These are phyloP conservation scores for Troides aeacus DNA, from an alignment of 2,888 invertebrate genomes.

Conservation along the genomic window DNA sequence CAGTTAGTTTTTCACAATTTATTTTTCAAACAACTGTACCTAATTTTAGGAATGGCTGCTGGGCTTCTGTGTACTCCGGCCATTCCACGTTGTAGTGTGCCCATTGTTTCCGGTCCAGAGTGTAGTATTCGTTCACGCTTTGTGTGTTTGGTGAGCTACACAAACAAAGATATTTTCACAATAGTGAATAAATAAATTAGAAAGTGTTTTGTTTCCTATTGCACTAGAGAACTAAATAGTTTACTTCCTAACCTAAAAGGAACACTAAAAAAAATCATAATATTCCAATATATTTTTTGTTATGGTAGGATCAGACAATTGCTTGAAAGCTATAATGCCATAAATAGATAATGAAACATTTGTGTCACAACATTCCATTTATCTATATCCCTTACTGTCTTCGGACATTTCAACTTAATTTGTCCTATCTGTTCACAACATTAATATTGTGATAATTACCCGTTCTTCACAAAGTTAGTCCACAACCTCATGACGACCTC, in stretches of 20 bases:
- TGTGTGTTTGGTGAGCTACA: slow-evolving; percentile 88
- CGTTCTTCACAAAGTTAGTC: slow-evolving; percentile 94
- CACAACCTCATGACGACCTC: slow-evolving; percentile 93
- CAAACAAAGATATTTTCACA: slow-evolving; percentile 30
- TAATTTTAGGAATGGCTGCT: slow-evolving; percentile 88
- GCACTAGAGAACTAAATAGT: too few relatives aligned
- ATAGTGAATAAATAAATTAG: too few relatives aligned
- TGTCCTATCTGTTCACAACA: too few relatives aligned
- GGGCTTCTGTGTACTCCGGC: slow-evolving; percentile 88
- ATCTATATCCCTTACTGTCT: too few relatives aligned
- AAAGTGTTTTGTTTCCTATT: neutral
- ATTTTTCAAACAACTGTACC: slow-evolving; percentile 72
- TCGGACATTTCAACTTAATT: too few relatives aligned
- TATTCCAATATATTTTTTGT: too few relatives aligned
- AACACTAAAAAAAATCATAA: neutral
- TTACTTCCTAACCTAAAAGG: too few relatives aligned
- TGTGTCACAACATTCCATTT: too few relatives aligned
- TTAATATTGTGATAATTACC: slow-evolving; percentile 78
- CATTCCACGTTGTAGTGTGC: slow-evolving; percentile 86
- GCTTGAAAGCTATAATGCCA: too few relatives aligned
- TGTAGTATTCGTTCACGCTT: slow-evolving; percentile 82
- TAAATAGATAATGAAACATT: too few relatives aligned
- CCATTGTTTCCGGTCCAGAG: slow-evolving; percentile 84
- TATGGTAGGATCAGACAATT: too few relatives aligned
- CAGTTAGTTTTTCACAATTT: too few relatives aligned